phyloP scores from a whole-genome alignment of 2,888 invertebrate species.

The Hymenopus coronatus region DNA sequence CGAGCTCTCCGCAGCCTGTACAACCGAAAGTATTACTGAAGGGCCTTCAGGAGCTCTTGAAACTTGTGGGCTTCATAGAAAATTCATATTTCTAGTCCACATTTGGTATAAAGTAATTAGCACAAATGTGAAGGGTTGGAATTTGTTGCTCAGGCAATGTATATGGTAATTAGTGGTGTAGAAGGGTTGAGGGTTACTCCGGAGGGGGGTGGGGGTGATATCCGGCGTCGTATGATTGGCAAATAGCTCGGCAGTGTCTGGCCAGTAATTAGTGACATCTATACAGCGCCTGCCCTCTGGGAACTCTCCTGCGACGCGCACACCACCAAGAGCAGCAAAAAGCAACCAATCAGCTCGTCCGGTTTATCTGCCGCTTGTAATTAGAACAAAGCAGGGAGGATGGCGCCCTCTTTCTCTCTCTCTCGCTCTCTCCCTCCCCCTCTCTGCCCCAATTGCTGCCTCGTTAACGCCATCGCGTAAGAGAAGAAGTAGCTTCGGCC shows the following conservation, averaged over 20 bases:
- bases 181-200: not conserved
- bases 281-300: conserved; percentile 6
- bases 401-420: not conserved
- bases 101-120: too few relatives aligned
- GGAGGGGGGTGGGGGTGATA: not conserved
- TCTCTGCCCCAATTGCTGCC: not conserved
- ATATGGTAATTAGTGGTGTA: too few relatives aligned
- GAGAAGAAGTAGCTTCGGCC: conserved; percentile 12
- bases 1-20: too few relatives aligned
- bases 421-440: not conserved
- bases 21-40: too few relatives aligned
- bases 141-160: too few relatives aligned
- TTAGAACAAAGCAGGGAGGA: conserved; percentile 16
- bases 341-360: conserved; percentile 18
- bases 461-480: conserved; percentile 20
- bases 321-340: conserved; percentile 11
- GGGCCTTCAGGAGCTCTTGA: too few relatives aligned
- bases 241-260: not conserved
- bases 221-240: conserved; percentile 6
- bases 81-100: too few relatives aligned
- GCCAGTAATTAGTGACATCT: conserved; percentile 16
- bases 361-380: conserved; percentile 13
- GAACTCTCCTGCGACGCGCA: not conserved
- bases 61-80: too few relatives aligned
- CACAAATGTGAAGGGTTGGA: too few relatives aligned